Evolutionary conservation across 2,113 vertebrate species (phyloP).

Genomic region (Sander vitreus): DNA sequence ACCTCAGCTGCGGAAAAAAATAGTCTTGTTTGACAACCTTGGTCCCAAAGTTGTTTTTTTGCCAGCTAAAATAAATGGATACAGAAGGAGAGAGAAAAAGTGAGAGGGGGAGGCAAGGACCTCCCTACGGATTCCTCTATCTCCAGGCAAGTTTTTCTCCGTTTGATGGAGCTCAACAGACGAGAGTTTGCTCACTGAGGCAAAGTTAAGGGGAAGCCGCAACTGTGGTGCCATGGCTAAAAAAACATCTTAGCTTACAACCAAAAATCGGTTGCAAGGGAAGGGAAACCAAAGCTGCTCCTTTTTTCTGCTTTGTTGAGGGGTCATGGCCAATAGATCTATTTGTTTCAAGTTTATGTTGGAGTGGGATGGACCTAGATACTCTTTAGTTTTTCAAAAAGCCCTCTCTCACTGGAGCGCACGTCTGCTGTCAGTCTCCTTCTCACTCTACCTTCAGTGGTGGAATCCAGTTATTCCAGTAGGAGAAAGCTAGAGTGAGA

Average conservation of each 20-base stretch:
- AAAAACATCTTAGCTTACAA: constrained; percentile 22
- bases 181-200: constrained; percentile 52
- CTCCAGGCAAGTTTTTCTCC: constrained; percentile 67
- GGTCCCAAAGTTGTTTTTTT: constrained; percentile 61
- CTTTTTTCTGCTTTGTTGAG: constrained; percentile 7
- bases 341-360: constrained; percentile 33
- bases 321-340: constrained; percentile 34
- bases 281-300: constrained; percentile 8
- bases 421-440: constrained; percentile 22
- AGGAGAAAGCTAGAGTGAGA: not conserved
- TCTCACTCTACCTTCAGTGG: not conserved
- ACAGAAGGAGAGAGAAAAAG: constrained; percentile 36
- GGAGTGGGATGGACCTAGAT: not conserved
- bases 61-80: constrained; percentile 65
- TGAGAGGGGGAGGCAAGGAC: constrained; percentile 27
- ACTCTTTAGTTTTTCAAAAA: not conserved
- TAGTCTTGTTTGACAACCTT: constrained; percentile 62
- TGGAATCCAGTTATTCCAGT: constrained; percentile 30
- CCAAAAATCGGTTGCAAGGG: constrained; percentile 19
- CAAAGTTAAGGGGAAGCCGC: constrained; percentile 54
- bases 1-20: constrained; percentile 22
- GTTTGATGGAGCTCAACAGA: constrained; percentile 72
- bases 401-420: not conserved
- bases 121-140: constrained; percentile 58
- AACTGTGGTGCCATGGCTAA: constrained; percentile 39